Conservation (phyloP, 2,113 vertebrate genomes). For the Burhinus bistriatus region DNA sequence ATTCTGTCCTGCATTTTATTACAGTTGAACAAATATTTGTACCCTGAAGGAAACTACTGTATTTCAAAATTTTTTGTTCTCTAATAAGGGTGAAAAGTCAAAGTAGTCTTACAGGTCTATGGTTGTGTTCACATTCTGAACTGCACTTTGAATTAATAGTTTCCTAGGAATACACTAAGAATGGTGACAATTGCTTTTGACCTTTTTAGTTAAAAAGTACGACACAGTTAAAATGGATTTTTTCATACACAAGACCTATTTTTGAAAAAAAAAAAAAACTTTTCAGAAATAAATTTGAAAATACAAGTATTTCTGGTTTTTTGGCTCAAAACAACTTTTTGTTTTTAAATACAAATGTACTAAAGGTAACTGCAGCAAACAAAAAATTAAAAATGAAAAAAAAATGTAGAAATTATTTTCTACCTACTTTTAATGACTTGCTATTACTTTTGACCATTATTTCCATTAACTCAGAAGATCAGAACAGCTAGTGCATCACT, state of each 20-base stretch:
- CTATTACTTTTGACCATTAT: background rate
- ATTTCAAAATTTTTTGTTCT: background rate
- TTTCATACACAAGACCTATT: background rate
- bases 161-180: background rate
- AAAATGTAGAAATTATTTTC: background rate
- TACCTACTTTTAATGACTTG: background rate
- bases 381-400: background rate
- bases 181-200: background rate
- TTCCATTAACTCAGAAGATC: background rate
- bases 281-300: background rate
- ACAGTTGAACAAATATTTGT: background rate
- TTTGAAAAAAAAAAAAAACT: background rate
- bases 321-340: background rate
- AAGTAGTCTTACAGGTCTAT: background rate
- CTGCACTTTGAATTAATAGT: background rate
- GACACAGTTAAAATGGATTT: background rate
- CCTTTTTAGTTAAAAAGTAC: background rate
- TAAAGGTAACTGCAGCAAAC: background rate
- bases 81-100: background rate
- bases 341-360: background rate
- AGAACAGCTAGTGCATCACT: background rate
- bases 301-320: background rate
- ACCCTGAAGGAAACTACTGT: background rate
- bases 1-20: background rate
- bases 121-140: background rate